Base-by-base conservation (phyloP, 2,113 vertebrate genomes). In the Paraplagusia blochii region DNA sequence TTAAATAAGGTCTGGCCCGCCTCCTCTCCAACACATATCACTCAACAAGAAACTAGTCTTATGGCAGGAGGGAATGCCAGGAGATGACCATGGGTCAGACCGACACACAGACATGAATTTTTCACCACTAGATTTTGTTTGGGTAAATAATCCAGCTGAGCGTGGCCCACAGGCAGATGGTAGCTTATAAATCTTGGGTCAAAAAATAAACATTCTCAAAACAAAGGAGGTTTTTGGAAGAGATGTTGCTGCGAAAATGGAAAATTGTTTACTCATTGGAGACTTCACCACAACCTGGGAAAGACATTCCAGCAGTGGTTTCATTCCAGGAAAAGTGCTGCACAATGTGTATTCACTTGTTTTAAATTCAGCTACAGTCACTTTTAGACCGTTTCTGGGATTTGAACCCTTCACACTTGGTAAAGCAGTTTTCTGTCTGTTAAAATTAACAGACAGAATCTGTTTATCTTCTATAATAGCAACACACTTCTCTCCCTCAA, bases 101-200 rank as follows among this genome's bases (percentile, higher is more conserved):
- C 44, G 70, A 84, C 79, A 74, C 43, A 19, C 69, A 83, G 73
- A 53, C 81, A 88, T 87, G 60, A 82, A 86, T 86, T 88, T 91
- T 88, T 87, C 75, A 87, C 79, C 55, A 34, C 63, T 61, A 76
- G 83, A 85, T 87, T 89, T 89, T 86, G 80, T 76, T 77, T 85
- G 76, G 69, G 87, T 87, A 90, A 89, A 90, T 85, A 88, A 86
- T 85, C 83, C 72, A 60, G 52, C 44, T 16, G 45, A 85, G 74
- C 64, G 49, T 49, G 69, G 53, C 74, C 74, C 70, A 50, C 62
- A 48, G 63, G 63, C 79, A 82, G 81, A 84, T 76, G 80, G 80
- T 61, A 74, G 62, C 74, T 74, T 81, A 88, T 82, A 86, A 85
- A 86, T 87, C 77, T 79, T 80, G 60, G 55, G 81, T 81, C 51